A percentile compares a stretch with the other conserved stretches of the same genome.
Evolutionary conservation across 2,888 invertebrate genomes (phyloP).

Genomic region (Drosophila mayaguana): DNA sequence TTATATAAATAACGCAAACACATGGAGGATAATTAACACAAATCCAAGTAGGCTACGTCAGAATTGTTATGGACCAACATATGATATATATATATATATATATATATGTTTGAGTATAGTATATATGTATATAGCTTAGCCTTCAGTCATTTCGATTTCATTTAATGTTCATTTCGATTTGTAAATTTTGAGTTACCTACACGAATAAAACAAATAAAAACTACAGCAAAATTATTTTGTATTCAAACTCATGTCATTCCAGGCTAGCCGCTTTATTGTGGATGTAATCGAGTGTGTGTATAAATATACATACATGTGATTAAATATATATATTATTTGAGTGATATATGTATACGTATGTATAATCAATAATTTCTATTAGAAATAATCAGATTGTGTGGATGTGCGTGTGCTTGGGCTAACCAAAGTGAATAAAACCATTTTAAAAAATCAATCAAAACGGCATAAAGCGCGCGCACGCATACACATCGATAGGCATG

Average conservation of each 20-base stretch:
- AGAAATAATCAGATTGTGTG: not conserved
- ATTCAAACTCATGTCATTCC: slow-evolving; percentile 2
- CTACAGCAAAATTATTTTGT: slow-evolving; percentile 34
- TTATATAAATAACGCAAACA: no score
- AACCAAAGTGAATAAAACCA: not conserved
- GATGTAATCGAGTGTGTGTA: not conserved
- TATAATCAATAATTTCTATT: not conserved
- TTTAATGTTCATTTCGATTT: slow-evolving; percentile 44
- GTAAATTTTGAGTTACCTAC: slow-evolving; percentile 43
- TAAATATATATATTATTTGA: not conserved
- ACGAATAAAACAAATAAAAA: slow-evolving; percentile 29
- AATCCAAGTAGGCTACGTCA: slow-evolving; percentile 27
- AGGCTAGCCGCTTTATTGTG: not conserved
- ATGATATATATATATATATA: not conserved
- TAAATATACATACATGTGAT: not conserved
- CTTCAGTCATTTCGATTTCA: slow-evolving; percentile 38
- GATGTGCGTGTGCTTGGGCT: not conserved
- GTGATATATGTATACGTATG: not conserved
- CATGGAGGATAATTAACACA: not conserved
- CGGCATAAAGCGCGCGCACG: not conserved
- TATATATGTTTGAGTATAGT: not conserved
- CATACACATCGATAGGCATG: no score
- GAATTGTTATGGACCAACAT: not conserved
- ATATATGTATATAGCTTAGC: slow-evolving; percentile 5
- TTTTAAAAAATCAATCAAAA: not conserved